Evolutionary conservation across 2,888 invertebrate genomes (phyloP).

Genomic region (Caenorhabditis panamensis): DNA sequence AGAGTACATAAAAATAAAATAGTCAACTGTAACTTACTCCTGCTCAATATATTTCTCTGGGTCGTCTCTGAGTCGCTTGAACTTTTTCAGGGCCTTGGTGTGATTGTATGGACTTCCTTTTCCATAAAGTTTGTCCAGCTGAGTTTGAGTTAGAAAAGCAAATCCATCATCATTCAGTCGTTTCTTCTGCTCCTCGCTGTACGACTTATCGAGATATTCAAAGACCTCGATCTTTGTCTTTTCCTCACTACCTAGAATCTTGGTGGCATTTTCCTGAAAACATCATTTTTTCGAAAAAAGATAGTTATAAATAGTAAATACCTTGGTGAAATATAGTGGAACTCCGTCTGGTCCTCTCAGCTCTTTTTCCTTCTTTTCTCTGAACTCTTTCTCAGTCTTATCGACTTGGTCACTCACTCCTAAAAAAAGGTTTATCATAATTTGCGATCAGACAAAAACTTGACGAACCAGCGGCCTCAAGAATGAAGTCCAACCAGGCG

Average conservation of each 20-base stretch:
- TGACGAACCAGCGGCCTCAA: conserved; percentile 76
- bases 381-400: conserved; percentile 49
- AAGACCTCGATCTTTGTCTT: conserved; percentile 75
- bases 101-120: conserved; percentile 73
- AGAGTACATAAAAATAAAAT: no score
- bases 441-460: neutral
- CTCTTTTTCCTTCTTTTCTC: conserved; percentile 57
- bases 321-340: conserved; percentile 69
- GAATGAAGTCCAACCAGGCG: conserved; percentile 79
- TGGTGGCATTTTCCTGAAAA: conserved; percentile 55
- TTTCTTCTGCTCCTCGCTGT: conserved; percentile 73
- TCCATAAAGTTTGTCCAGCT: conserved; percentile 77
- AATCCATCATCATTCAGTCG: conserved; percentile 76
- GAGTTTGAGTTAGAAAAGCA: conserved; percentile 71
- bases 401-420: conserved; percentile 66
- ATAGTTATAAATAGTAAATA: neutral
- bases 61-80: conserved; percentile 65
- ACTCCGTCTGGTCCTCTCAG: conserved; percentile 62
- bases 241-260: conserved; percentile 72
- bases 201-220: conserved; percentile 74
- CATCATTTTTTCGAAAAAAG: neutral
- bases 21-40: conserved; percentile 65
- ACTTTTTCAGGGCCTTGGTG: conserved; percentile 59
- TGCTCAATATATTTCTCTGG: conserved; percentile 66
- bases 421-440: conserved; percentile 16